These are phyloP conservation scores for Anticlea derivata DNA, from an alignment of 2,888 invertebrate species.

Conservation along the genomic window DNA sequence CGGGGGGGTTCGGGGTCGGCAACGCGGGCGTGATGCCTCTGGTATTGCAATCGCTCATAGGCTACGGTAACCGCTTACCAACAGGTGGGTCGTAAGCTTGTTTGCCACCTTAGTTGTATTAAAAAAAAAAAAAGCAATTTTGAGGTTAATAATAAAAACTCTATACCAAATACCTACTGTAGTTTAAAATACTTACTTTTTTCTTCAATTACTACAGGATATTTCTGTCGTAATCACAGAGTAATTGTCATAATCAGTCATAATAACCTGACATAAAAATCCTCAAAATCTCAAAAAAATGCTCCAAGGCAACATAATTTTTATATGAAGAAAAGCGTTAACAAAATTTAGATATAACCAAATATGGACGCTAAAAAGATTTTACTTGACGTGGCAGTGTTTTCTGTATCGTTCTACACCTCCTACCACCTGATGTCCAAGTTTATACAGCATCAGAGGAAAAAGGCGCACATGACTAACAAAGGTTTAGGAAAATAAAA, in stretches of 20 bases:
- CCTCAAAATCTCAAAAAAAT: conserved; percentile 13
- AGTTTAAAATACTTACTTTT: background rate
- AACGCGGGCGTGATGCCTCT: too few species aligned
- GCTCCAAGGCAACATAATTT: background rate
- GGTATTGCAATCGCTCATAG: too few species aligned
- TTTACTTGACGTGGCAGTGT: conserved; percentile 48
- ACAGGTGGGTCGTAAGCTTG: too few species aligned
- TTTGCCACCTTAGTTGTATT: too few species aligned
- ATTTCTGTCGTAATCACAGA: too few species aligned
- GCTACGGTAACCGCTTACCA: too few species aligned
- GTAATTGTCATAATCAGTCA: too few species aligned
- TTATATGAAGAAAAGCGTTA: conserved; percentile 1
- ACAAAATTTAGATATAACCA: background rate
- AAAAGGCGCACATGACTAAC: conserved; percentile 26
- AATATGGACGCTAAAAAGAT: conserved; percentile 48
- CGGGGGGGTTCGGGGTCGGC: too few species aligned
- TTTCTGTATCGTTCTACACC: conserved; percentile 53
- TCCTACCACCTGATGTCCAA: conserved; percentile 55
- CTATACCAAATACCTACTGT: too few species aligned
- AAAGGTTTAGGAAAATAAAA: conserved; percentile 11
- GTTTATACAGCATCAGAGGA: conserved; percentile 49
- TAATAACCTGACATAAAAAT: background rate
- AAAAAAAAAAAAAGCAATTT: too few species aligned
- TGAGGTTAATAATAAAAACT: too few species aligned
- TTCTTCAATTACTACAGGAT: background rate